Evolutionary conservation across 2,797 vertebrate genomes (phyloP), one percentile per base, ranked within the genome.

Genomic region (Phalanger gymnotis): DNA sequence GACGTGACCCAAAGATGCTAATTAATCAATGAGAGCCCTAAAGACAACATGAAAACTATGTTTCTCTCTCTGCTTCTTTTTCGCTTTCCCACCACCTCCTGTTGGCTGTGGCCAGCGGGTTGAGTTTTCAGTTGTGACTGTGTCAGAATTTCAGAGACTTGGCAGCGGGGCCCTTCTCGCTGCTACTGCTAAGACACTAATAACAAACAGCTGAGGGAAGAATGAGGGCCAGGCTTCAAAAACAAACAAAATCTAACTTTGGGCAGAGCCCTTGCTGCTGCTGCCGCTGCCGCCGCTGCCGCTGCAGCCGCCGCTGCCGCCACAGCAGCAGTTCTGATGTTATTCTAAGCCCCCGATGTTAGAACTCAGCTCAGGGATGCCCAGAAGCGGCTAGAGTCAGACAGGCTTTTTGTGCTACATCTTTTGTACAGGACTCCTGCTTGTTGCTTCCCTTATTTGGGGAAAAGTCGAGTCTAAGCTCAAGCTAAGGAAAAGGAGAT

Each of bases 181-280:
- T 98, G 98, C 98, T 98, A 98, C 98, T 97, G 98, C 98, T 97
- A 96, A 97, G 97, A 73, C 95, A 30, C 90, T 98, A 98, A 98
- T 98, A 95, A 95, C 98, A 98, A 98, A 98, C 98, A 98, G 97
- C 98, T 98, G 98, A 97, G 97, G 0, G 95, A 96, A 94, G 98
- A 97, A 96, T 94, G 94, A 97, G 22, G 96, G 94, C 96, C 96
- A 94, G 0, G 47, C 96, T 96, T 27, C 92, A 97, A 94, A 98
- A 98, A 97, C 95, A 98, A 96, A 96, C 94, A 95, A 73, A 96
- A 47, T 94, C 93, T 94, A 96, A 92, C 66, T 81, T 93, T 1
- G 57, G 14, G 12, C 73, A 27, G 73, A 89, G 58, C 95, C 34
- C 87, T 92, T 28, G 87, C 96, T 91, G 92, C 0, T 0, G 30